Evolutionary conservation across 1,140 invertebrate genomes (phyloP), one percentile per base, ranked within the genome.

Genomic region (Drosophila baimaii): DNA sequence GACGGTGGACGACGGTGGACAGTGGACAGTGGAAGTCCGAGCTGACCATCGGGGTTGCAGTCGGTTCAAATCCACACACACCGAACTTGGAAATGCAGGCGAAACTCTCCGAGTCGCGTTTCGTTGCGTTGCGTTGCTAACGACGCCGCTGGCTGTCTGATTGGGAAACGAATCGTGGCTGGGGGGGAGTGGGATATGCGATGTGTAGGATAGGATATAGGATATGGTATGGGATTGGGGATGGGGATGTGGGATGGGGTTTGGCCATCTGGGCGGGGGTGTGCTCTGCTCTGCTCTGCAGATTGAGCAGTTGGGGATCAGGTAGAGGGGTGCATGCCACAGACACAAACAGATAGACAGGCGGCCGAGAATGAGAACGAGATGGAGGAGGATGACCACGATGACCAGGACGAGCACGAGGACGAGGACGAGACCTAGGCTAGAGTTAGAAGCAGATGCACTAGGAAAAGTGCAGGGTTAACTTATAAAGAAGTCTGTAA

Each of bases 1-100:
- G 15, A n/a, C 15, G 3, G 35, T 63, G 59, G 59, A 31, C 21
- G n/a, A n/a, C 17, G 5, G 21, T 62, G 41, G 15, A n/a, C 15
- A 3, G 35, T 63, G 59, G 59, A 31, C 21, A 39, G 31, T 56
- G 39, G 29, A 64, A 57, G 59, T 51, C 59, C 62, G 63, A 59
- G 65, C 72, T 65, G 62, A 47, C 62, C 71, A 76, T 56, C 51
- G 52, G 54, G 74, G 73, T 77, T 77, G 74, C 74, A 77, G 47
- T 70, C 63, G 61, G 49, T 31, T 43, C 62, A 71, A 80, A 70
- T 80, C 69, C 79, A 59, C 70, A 51, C 69, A 54, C 51, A 72
- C 62, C 69, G 70, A 86, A 86, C 65, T 85, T 86, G 74, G 58
- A 75, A 77, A 85, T 85, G 82, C 82, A 85, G 82, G 78, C 82